Percentiles rank a stretch among this genome's conserved stretches.
These are phyloP conservation scores for Lamprologus tigripictilis DNA, from an alignment of 2,113 vertebrate species.

Conservation along the genomic window DNA sequence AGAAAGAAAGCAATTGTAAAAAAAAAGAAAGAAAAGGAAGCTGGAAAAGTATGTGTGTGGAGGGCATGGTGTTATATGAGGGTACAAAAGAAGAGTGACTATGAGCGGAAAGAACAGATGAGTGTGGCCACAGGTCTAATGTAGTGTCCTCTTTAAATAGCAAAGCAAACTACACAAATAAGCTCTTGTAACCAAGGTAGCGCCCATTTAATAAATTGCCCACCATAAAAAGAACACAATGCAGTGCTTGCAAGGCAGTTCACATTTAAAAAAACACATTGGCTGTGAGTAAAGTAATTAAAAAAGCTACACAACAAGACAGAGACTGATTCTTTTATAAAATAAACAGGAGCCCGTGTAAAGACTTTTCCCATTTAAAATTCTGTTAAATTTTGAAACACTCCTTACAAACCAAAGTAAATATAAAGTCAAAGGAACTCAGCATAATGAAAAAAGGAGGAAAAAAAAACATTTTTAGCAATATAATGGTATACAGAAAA, in stretches of 20 bases:
- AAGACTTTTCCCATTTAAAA: not conserved
- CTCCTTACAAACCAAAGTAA: not conserved
- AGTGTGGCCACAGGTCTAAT: slow-evolving; percentile 6
- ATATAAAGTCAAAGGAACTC: not conserved
- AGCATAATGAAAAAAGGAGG: not conserved
- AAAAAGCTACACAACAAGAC: slow-evolving; percentile 20
- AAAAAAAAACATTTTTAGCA: not conserved
- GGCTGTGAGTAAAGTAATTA: slow-evolving; percentile 30
- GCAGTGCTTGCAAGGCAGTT: not conserved
- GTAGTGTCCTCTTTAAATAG: not conserved
- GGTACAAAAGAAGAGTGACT: slow-evolving; percentile 14
- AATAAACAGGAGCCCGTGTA: not conserved
- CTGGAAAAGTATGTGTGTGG: not conserved
- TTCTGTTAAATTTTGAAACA: not conserved
- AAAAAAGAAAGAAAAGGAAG: not conserved
- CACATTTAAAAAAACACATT: not conserved
- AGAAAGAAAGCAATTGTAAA: not conserved
- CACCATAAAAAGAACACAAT: slow-evolving; percentile 14
- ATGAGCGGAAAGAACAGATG: not conserved
- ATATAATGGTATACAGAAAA: not conserved
- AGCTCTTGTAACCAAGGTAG: slow-evolving; percentile 19
- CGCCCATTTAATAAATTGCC: slow-evolving; percentile 36
- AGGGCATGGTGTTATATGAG: not conserved
- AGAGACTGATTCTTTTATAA: slow-evolving; percentile 19
- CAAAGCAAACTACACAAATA: slow-evolving; percentile 32